Evolutionary conservation across 1,140 invertebrate species (phyloP).

Genomic region (Latrodectus geometricus): DNA sequence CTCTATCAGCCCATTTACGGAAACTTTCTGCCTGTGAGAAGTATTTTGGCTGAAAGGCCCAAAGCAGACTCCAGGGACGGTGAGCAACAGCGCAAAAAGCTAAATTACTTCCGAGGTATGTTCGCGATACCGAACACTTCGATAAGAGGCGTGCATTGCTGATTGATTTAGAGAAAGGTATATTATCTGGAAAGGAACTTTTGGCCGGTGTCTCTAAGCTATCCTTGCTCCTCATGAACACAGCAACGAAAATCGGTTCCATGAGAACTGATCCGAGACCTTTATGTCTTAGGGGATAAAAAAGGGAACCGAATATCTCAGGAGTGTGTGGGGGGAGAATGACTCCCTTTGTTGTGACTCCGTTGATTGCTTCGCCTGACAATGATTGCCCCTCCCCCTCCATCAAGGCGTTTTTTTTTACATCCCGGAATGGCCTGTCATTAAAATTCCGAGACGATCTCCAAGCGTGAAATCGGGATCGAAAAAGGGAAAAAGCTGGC

Average conservation of each 20-base stretch:
- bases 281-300: conserved; percentile 1
- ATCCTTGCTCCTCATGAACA: not conserved
- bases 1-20: too few species aligned
- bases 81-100: not conserved
- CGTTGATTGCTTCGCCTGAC: conserved; percentile 46
- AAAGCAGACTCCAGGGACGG: not conserved
- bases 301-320: not conserved
- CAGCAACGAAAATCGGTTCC: not conserved
- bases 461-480: conserved; percentile 57
- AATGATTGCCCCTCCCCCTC: conserved; percentile 13
- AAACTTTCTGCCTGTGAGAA: too few species aligned
- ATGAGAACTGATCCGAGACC: not conserved
- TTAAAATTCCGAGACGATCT: conserved; percentile 52
- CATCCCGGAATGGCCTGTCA: conserved; percentile 23
- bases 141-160: not conserved
- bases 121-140: not conserved
- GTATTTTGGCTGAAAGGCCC: too few species aligned
- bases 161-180: too few species aligned
- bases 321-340: not conserved
- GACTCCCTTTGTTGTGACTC: conserved; percentile 30
- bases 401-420: too few species aligned
- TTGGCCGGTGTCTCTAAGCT: too few species aligned
- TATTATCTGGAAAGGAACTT: too few species aligned
- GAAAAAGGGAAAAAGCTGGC: not conserved
- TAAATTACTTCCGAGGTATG: not conserved